phyloP scores from a whole-genome alignment of 2,797 vertebrate species.

The Pagetopsis macropterus region DNA sequence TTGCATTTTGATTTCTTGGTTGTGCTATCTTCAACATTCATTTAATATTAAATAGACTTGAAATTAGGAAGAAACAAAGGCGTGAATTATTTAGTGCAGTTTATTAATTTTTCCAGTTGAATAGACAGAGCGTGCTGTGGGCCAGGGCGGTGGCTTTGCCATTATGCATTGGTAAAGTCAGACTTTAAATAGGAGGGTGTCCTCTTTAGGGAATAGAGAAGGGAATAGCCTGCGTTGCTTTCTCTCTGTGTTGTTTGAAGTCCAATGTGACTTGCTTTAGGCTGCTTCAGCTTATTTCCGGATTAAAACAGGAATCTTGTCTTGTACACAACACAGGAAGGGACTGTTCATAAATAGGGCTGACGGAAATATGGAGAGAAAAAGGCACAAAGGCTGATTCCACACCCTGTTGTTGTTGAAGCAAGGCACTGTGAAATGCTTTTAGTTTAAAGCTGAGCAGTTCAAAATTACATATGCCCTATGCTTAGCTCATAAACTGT shows the following conservation, averaged over 20 bases:
- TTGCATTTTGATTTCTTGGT: slow-evolving; percentile 31
- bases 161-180: slow-evolving; percentile 54
- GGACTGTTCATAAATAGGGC: slow-evolving; percentile 24
- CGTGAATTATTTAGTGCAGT: slow-evolving; percentile 46
- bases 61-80: slow-evolving; percentile 49
- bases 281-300: slow-evolving; percentile 43
- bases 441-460: slow-evolving; percentile 21
- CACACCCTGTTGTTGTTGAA: slow-evolving; percentile 27
- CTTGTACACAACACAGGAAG: slow-evolving; percentile 38
- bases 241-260: slow-evolving; percentile 48
- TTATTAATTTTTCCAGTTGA: slow-evolving; percentile 39
- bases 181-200: slow-evolving; percentile 56
- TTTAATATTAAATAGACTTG: slow-evolving; percentile 34
- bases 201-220: slow-evolving; percentile 44
- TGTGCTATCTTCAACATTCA: slow-evolving; percentile 30
- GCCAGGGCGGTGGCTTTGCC: slow-evolving; percentile 40
- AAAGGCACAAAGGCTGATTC: slow-evolving; percentile 42
- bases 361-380: slow-evolving; percentile 22
- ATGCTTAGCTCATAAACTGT: neutral
- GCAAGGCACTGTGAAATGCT: slow-evolving; percentile 33
- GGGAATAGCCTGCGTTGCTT: slow-evolving; percentile 26
- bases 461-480: neutral
- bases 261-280: slow-evolving; percentile 47
- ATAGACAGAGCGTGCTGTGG: slow-evolving; percentile 39
- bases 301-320: slow-evolving; percentile 55